Evolutionary conservation across 2,113 vertebrate genomes (phyloP).

Genomic region (Centropus unirufus): DNA sequence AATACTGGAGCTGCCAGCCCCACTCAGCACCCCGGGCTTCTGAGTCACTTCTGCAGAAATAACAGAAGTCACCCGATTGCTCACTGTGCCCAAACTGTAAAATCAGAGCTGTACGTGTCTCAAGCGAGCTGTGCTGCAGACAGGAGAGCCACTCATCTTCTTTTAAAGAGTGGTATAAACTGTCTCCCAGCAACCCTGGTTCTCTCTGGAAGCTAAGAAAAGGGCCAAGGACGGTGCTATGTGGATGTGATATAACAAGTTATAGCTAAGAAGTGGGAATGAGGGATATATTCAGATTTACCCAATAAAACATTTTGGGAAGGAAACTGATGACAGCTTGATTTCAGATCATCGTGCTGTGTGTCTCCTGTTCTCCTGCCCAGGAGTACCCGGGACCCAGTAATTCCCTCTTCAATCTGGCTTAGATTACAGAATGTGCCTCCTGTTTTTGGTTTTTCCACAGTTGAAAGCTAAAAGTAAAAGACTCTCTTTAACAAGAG

Average conservation of each 20-base stretch:
- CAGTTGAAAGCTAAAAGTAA: conserved; percentile 14
- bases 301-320: background rate
- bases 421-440: conserved; percentile 37
- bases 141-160: background rate
- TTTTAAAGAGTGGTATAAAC: background rate
- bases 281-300: background rate
- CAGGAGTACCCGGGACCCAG: background rate
- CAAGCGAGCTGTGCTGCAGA: background rate
- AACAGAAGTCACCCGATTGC: background rate
- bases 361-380: background rate
- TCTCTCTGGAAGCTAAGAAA: background rate
- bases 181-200: background rate
- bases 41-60: background rate
- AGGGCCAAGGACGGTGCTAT: background rate
- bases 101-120: background rate
- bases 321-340: conserved; percentile 37
- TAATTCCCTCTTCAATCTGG: conserved; percentile 20
- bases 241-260: background rate
- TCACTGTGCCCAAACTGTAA: background rate
- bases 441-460: conserved; percentile 59
- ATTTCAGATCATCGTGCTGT: background rate
- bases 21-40: background rate
- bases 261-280: background rate
- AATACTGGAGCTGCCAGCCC: background rate
- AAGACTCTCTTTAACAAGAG: background rate